phyloP scores from a whole-genome alignment of 2,797 vertebrate species.

The Danionella dracula region DNA sequence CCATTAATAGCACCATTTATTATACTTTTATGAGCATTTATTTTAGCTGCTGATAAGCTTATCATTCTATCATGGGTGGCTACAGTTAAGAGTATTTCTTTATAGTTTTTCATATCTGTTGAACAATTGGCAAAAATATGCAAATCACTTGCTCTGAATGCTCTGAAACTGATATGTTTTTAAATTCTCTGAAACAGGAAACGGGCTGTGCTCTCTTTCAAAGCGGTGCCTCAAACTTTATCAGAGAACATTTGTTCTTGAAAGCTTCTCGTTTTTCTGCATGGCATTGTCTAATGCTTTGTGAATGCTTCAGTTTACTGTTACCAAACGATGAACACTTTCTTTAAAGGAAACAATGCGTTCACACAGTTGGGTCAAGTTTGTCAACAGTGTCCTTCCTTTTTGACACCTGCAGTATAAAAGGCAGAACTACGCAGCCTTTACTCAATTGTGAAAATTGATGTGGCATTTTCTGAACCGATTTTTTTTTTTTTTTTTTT shows the following conservation, averaged over 20 bases:
- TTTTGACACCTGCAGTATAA: too few species aligned
- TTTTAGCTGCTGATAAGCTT: too few species aligned
- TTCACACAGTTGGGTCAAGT: too few species aligned
- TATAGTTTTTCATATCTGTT: background rate
- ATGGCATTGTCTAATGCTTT: background rate
- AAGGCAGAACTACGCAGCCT: too few species aligned
- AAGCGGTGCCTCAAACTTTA: background rate
- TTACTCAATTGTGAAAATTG: too few species aligned
- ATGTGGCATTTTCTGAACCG: too few species aligned
- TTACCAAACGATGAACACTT: background rate
- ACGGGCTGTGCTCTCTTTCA: conserved; percentile 1
- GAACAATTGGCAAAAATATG: background rate
- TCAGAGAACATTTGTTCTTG: conserved; percentile 3
- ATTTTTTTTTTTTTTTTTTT: too few species aligned
- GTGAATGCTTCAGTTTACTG: background rate
- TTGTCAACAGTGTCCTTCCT: too few species aligned
- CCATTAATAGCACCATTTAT: background rate
- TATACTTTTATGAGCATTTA: too few species aligned
- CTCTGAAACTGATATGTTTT: background rate
- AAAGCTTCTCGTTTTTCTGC: background rate
- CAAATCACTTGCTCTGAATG: background rate
- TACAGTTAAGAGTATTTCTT: background rate
- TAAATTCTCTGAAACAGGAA: conserved; percentile 19
- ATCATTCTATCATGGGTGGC: background rate
- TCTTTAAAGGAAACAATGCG: background rate